phyloP scores from a whole-genome alignment of 1,140 invertebrate species.

The Drosophila tropicalis region DNA sequence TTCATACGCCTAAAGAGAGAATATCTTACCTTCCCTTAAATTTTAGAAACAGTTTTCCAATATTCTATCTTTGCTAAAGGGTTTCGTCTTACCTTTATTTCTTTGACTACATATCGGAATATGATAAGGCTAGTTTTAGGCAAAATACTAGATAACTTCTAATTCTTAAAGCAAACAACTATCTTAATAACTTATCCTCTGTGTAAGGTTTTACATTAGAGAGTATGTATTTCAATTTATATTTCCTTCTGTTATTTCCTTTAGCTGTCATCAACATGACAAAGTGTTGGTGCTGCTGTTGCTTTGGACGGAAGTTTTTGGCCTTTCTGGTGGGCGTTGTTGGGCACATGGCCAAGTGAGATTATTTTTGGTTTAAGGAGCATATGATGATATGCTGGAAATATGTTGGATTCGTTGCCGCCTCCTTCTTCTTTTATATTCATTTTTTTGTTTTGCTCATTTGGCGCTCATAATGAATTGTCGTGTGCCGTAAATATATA shows the following conservation, averaged over 20 bases:
- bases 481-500: constrained; percentile 62
- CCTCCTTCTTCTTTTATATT: constrained; percentile 10
- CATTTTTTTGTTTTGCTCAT: constrained; percentile 16
- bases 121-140: too few species aligned
- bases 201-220: too few species aligned
- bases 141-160: too few species aligned
- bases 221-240: background rate
- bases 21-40: too few species aligned
- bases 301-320: constrained; percentile 23
- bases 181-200: too few species aligned
- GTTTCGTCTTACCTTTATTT: too few species aligned
- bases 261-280: constrained; percentile 45
- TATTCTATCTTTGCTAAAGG: too few species aligned
- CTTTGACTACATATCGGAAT: too few species aligned
- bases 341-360: constrained; percentile 36
- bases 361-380: constrained; percentile 14
- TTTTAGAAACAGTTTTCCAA: too few species aligned
- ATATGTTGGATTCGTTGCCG: constrained; percentile 27
- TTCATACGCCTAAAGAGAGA: too few species aligned
- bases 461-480: constrained; percentile 44
- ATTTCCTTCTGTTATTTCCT: background rate
- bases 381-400: constrained; percentile 41
- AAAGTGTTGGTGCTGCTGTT: constrained; percentile 33
- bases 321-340: constrained; percentile 12
- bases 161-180: too few species aligned